phyloP scores from a whole-genome alignment of 2,797 vertebrate genomes.

The Nyctibius grandis region DNA sequence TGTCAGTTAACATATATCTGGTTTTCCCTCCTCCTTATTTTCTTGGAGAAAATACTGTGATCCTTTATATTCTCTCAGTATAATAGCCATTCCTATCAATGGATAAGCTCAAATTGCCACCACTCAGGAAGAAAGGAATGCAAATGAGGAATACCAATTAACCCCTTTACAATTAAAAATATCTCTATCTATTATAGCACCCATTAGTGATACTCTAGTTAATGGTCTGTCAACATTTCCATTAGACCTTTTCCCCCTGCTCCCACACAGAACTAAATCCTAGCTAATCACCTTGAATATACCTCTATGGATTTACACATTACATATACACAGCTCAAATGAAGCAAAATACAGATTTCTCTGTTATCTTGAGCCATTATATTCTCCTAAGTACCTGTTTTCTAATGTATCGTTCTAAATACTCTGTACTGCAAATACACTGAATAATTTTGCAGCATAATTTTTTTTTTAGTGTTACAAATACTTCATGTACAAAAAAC shows the following conservation, averaged over 20 bases:
- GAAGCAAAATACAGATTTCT: slow-evolving; percentile 23
- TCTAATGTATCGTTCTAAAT: background rate
- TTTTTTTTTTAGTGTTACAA: background rate
- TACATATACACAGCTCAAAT: background rate
- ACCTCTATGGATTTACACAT: slow-evolving; percentile 15
- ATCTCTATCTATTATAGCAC: slow-evolving; percentile 53
- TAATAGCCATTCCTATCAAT: slow-evolving; percentile 27
- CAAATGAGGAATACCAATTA: slow-evolving; percentile 62
- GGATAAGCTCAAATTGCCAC: slow-evolving; percentile 43
- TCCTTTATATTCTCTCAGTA: slow-evolving; percentile 24
- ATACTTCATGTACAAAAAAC: background rate
- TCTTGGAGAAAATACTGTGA: slow-evolving; percentile 60
- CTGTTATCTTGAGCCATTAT: background rate
- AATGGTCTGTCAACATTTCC: slow-evolving; percentile 65
- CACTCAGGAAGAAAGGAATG: slow-evolving; percentile 58
- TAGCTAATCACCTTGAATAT: slow-evolving; percentile 58
- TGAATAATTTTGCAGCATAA: background rate
- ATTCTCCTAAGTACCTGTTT: background rate
- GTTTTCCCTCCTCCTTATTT: slow-evolving; percentile 9
- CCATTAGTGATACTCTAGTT: slow-evolving; percentile 61
- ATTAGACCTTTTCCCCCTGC: slow-evolving; percentile 52
- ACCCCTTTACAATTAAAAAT: slow-evolving; percentile 64
- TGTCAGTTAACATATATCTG: background rate
- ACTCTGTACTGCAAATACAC: background rate
- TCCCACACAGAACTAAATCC: slow-evolving; percentile 42